Evolutionary conservation across 1,140 invertebrate species (phyloP).

Genomic region (Hestina assimilis): DNA sequence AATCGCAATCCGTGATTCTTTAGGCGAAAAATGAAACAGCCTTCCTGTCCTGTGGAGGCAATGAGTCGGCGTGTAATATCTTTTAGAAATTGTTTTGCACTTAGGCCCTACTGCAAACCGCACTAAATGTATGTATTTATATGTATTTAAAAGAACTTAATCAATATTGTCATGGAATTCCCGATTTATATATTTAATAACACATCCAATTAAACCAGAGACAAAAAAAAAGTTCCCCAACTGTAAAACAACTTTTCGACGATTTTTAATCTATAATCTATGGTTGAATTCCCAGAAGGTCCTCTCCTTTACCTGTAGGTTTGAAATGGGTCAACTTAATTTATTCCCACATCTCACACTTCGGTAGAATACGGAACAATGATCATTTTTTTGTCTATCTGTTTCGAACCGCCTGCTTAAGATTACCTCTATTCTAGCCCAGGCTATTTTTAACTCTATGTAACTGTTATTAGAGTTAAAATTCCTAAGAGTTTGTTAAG

Average conservation of each 20-base stretch:
- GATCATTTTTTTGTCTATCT: conserved; percentile 42
- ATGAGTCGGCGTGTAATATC: too few species aligned
- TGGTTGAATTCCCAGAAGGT: conserved; percentile 16
- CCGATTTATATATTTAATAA: neutral
- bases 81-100: too few species aligned
- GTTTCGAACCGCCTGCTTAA: conserved; percentile 15
- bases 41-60: too few species aligned
- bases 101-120: too few species aligned
- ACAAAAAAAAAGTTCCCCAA: neutral
- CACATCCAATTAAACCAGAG: neutral
- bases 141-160: too few species aligned
- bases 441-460: neutral
- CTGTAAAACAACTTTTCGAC: conserved; percentile 7
- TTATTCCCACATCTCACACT: conserved; percentile 60
- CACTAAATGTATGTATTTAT: too few species aligned
- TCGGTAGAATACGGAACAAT: conserved; percentile 44
- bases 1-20: too few species aligned
- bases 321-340: conserved; percentile 66
- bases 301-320: conserved; percentile 31
- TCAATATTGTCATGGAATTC: too few species aligned
- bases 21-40: too few species aligned
- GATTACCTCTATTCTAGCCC: neutral
- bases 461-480: neutral
- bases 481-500: neutral
- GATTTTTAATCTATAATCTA: conserved; percentile 17